These are phyloP conservation scores for Zoroaster sp. DNA, from an alignment of 53 echinoderm and acorn worm genomes.

Conservation along the genomic window DNA sequence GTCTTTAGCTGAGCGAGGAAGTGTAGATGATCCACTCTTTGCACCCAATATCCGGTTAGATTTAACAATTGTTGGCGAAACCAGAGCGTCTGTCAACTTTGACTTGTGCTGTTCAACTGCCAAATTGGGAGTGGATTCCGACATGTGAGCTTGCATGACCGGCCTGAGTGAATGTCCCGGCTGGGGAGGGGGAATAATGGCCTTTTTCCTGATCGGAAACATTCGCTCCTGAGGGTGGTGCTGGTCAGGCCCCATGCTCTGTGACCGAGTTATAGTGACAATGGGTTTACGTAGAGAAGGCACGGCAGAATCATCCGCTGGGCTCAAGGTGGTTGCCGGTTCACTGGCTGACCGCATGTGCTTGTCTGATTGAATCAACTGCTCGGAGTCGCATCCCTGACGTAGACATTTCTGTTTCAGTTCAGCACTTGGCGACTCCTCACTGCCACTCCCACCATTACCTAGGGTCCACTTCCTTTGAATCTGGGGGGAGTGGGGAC, in stretches of 20 bases:
- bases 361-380: conserved; percentile 52
- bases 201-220: conserved; percentile 36
- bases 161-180: conserved; percentile 62
- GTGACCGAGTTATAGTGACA: conserved; percentile 43
- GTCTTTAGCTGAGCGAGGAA: conserved; percentile 73
- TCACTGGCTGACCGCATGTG: conserved; percentile 69
- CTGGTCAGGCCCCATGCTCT: conserved; percentile 46
- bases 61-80: conserved; percentile 48
- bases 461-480: conserved; percentile 41
- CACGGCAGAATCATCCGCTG: conserved; percentile 39
- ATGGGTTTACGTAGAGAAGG: conserved; percentile 55
- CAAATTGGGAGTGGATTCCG: conserved; percentile 77
- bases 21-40: conserved; percentile 77
- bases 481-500: conserved; percentile 41
- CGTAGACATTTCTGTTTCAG: conserved; percentile 10
- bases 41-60: conserved; percentile 50
- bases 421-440: not conserved
- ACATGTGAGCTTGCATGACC: conserved; percentile 69
- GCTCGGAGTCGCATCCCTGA: conserved; percentile 63
- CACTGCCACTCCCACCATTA: not conserved
- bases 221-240: conserved; percentile 54
- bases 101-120: conserved; percentile 47
- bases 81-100: conserved; percentile 51
- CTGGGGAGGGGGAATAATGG: conserved; percentile 60
- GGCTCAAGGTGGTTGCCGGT: conserved; percentile 58